Evolutionary conservation across 2,113 vertebrate species (phyloP).

Genomic region (Bagarius yarrelli): DNA sequence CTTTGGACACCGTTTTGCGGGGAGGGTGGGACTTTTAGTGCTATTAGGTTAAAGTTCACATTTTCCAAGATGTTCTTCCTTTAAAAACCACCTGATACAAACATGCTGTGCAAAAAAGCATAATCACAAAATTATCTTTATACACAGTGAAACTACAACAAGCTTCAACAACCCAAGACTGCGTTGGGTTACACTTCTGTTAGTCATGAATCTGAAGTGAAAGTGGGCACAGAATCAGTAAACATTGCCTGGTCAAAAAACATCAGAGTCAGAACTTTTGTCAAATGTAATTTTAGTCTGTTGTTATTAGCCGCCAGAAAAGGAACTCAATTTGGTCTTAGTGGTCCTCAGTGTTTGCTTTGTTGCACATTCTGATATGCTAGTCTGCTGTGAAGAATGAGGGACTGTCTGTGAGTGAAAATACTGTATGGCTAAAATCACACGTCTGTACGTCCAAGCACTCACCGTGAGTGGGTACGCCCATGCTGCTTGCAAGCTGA

Average conservation of each 20-base stretch:
- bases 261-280: not conserved
- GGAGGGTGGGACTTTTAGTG: too few species aligned
- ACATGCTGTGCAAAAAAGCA: not conserved
- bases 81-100: not conserved
- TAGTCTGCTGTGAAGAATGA: not conserved
- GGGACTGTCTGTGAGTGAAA: not conserved
- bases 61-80: not conserved
- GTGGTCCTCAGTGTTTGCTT: not conserved
- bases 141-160: not conserved
- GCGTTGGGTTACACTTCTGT: not conserved
- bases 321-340: too few species aligned
- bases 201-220: not conserved
- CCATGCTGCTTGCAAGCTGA: constrained; percentile 91
- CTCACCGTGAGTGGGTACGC: constrained; percentile 84
- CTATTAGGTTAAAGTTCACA: too few species aligned
- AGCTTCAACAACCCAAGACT: not conserved
- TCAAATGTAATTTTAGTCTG: not conserved
- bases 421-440: not conserved
- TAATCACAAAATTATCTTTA: too few species aligned
- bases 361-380: not conserved
- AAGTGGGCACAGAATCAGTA: not conserved
- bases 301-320: not conserved
- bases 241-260: not conserved
- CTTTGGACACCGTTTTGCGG: too few species aligned
- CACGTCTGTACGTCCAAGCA: constrained; percentile 27